These are phyloP conservation scores for Enteromius mattozi DNA, from an alignment of 2,797 vertebrate species.

Conservation along the genomic window DNA sequence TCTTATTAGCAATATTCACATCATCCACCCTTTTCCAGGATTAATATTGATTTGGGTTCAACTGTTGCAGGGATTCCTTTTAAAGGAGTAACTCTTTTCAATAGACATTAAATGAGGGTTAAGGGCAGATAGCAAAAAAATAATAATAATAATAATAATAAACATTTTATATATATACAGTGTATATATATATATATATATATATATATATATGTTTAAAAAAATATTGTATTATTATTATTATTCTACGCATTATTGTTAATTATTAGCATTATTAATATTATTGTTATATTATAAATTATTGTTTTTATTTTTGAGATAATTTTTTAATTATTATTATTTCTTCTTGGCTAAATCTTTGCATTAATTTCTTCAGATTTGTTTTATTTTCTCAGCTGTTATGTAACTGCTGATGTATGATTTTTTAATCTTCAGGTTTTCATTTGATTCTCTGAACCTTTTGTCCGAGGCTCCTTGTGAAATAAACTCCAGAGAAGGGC, in stretches of 20 bases:
- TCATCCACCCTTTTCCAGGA: background rate
- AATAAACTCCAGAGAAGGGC: constrained; percentile 15
- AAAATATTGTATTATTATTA: no score
- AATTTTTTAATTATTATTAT: background rate
- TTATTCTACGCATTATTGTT: no score
- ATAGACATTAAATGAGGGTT: no score
- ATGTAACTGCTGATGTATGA: background rate
- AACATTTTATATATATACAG: no score
- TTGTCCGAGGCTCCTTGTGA: background rate
- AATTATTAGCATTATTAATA: background rate
- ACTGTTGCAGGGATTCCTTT: no score
- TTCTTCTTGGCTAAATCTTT: background rate
- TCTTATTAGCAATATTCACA: background rate
- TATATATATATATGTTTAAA: no score
- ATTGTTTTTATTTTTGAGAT: background rate
- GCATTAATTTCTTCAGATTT: background rate
- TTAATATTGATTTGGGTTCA: background rate
- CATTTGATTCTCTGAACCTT: background rate
- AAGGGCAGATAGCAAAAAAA: no score
- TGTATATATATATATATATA: no score
- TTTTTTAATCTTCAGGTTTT: constrained; percentile 4
- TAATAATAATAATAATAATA: no score
- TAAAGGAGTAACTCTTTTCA: no score
- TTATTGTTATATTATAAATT: background rate
- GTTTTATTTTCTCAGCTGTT: background rate